phyloP scores from a whole-genome alignment of 2,797 vertebrate genomes.

The Sebastes matsubarae region DNA sequence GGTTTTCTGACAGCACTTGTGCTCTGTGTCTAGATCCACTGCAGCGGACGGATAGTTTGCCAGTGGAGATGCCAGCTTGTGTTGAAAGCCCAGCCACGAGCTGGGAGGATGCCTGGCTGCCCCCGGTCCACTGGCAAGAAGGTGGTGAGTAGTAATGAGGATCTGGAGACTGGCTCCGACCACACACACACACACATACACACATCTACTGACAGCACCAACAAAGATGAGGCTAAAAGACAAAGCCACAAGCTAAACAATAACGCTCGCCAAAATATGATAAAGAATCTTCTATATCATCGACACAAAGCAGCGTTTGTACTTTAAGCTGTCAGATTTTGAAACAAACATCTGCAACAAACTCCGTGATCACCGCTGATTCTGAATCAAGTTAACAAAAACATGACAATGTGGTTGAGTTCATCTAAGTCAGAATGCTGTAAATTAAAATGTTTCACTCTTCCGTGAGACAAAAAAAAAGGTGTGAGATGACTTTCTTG shows the following conservation, averaged over 20 bases:
- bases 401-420: slow-evolving; percentile 1
- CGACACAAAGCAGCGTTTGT: background rate
- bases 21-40: slow-evolving; percentile 33
- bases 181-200: slow-evolving; percentile 15
- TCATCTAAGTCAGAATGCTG: slow-evolving; percentile 23
- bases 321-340: background rate
- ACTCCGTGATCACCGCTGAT: background rate
- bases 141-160: slow-evolving; percentile 67
- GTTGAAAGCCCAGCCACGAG: slow-evolving; percentile 55
- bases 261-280: background rate
- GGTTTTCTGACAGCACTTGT: slow-evolving; percentile 41
- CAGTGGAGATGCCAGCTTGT: slow-evolving; percentile 55
- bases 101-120: slow-evolving; percentile 62
- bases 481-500: slow-evolving; percentile 59
- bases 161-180: slow-evolving; percentile 60
- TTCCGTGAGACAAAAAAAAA: slow-evolving; percentile 40
- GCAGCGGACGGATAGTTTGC: slow-evolving; percentile 33
- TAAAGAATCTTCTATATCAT: background rate
- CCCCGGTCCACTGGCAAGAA: slow-evolving; percentile 59
- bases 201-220: background rate
- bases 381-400: slow-evolving; percentile 11
- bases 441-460: slow-evolving; percentile 52
- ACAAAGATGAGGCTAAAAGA: slow-evolving; percentile 6
- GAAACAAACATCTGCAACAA: background rate
- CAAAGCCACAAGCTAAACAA: slow-evolving; percentile 23